Evolutionary conservation across 1,140 invertebrate genomes (phyloP).

Genomic region (Callitettix versicolor): DNA sequence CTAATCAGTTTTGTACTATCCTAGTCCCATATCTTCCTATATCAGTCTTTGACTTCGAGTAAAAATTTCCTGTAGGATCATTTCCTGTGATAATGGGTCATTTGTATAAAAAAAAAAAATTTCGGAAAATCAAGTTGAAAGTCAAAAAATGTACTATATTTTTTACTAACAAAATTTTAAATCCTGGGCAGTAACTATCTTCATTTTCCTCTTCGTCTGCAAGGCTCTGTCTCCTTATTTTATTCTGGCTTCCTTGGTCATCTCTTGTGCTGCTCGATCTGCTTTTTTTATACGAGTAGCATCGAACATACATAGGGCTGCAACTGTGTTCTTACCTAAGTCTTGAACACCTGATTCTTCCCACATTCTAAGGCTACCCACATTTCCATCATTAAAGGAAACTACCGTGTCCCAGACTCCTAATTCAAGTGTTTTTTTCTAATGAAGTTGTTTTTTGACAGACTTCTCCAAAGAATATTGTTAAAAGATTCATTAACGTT

Average conservation of each 20-base stretch:
- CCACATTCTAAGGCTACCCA: neutral
- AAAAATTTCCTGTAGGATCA: neutral
- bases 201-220: neutral
- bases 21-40: too few species aligned
- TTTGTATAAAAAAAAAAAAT: neutral
- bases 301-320: too few species aligned
- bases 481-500: constrained; percentile 1
- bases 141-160: neutral
- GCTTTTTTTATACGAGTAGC: too few species aligned
- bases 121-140: neutral
- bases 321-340: too few species aligned
- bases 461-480: neutral
- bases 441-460: constrained; percentile 13
- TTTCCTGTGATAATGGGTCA: neutral
- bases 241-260: too few species aligned
- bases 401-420: constrained; percentile 11
- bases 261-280: too few species aligned
- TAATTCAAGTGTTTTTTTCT: constrained; percentile 17
- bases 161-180: neutral
- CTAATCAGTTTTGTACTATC: too few species aligned
- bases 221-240: too few species aligned
- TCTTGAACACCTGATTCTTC: neutral
- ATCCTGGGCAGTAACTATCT: neutral
- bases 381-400: constrained; percentile 12
- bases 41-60: too few species aligned